Evolutionary conservation across 2,888 invertebrate species (phyloP).

Genomic region (Rotaria magnacalcarata): DNA sequence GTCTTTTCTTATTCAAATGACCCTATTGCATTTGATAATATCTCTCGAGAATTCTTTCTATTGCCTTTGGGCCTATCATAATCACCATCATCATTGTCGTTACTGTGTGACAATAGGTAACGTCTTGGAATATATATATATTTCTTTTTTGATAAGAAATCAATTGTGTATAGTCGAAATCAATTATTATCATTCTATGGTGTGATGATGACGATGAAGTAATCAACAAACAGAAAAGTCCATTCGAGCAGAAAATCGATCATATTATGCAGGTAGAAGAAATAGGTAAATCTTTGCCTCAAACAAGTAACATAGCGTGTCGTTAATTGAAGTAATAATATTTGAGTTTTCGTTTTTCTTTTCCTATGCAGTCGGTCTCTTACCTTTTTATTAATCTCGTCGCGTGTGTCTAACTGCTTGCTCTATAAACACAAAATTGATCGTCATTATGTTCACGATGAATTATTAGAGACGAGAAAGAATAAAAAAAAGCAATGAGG

Average conservation of each 20-base stretch:
- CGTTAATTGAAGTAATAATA: not conserved
- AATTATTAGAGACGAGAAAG: slow-evolving; percentile 17
- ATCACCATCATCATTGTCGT: not conserved
- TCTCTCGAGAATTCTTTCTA: not conserved
- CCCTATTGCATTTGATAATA: not conserved
- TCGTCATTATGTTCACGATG: slow-evolving; percentile 12
- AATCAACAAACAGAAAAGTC: not conserved
- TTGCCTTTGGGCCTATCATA: not conserved
- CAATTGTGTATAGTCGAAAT: not conserved
- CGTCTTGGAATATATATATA: not conserved
- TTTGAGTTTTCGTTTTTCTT: not conserved
- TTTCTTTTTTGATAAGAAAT: not conserved
- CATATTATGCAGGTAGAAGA: not conserved
- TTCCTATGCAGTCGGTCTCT: not conserved
- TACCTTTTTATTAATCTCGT: not conserved
- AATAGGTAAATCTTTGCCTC: not conserved
- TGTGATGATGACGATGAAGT: slow-evolving; percentile 8
- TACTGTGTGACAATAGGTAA: not conserved
- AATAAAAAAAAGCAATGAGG: not conserved
- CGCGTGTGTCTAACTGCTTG: slow-evolving; percentile 13
- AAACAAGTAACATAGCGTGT: slow-evolving; percentile 12
- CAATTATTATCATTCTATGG: not conserved
- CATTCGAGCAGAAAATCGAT: slow-evolving; percentile 26
- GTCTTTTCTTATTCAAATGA: not conserved
- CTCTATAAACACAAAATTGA: not conserved